phyloP scores from a whole-genome alignment of 2,113 vertebrate genomes.

The Apodemus sylvaticus region DNA sequence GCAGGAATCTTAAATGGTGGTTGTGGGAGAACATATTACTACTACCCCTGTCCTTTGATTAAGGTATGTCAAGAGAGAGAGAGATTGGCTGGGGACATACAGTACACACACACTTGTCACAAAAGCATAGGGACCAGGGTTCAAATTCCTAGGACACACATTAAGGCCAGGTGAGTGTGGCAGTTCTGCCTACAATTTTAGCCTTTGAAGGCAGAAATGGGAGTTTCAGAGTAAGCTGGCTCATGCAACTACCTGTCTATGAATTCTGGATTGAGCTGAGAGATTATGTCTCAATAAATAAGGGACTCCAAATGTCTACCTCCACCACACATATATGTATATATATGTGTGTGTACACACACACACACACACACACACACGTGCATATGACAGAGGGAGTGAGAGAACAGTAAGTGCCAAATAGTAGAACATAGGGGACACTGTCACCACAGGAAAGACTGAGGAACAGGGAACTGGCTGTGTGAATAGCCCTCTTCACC shows the following conservation, averaged over 20 bases:
- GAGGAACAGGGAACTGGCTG: accelerated
- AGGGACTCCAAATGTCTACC: too few relatives aligned
- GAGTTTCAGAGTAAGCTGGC: not conserved
- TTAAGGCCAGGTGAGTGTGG: not conserved
- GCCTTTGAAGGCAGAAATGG: not conserved
- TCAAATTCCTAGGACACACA: not conserved
- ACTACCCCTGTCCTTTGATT: not conserved
- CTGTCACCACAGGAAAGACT: not conserved
- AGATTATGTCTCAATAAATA: not conserved
- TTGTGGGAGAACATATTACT: accelerated
- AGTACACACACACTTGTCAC: not conserved
- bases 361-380: too few relatives aligned
- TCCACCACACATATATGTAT: not conserved
- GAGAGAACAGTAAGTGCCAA: not conserved
- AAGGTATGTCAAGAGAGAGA: not conserved
- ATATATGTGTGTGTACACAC: too few relatives aligned
- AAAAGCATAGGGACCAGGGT: not conserved
- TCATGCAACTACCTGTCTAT: not conserved
- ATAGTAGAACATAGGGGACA: not conserved
- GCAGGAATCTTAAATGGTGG: not conserved
- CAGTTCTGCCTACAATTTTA: not conserved
- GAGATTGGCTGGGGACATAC: not conserved
- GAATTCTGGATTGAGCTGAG: not conserved
- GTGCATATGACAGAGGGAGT: not conserved
- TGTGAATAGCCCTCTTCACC: not conserved